Evolutionary conservation across 92 coral and sea anemone genomes (phyloP).

Genomic region (Epizoanthus scotinus): DNA sequence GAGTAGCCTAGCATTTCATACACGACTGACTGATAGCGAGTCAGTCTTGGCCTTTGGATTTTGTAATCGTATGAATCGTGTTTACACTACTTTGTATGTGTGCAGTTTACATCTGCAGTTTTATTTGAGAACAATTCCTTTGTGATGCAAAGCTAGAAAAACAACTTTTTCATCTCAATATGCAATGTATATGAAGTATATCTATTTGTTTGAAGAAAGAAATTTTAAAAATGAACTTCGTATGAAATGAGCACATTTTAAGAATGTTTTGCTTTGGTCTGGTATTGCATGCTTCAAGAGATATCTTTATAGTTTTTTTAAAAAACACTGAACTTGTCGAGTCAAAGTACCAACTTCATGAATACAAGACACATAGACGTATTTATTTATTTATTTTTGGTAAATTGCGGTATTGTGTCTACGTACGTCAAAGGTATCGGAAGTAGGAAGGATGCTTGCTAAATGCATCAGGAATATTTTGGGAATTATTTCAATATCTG

Average conservation of each 20-base stretch:
- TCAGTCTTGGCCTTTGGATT: no score
- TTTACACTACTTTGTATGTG: not conserved
- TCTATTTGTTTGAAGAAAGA: no score
- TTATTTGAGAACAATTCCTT: not conserved
- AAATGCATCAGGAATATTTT: not conserved
- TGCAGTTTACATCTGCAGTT: constrained; percentile 15
- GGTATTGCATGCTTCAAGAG: no score
- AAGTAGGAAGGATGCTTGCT: not conserved
- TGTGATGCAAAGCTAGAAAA: not conserved
- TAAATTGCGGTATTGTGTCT: constrained; percentile 23
- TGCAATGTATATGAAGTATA: not conserved
- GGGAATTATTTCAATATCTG: not conserved
- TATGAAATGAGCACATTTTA: not conserved
- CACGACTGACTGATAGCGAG: not conserved
- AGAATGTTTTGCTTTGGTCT: not conserved
- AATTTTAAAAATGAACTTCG: no score
- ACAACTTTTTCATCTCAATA: not conserved
- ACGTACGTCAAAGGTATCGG: constrained; percentile 7
- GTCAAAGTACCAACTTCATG: no score
- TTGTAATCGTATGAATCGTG: not conserved
- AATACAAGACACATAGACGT: not conserved
- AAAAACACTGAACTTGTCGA: no score
- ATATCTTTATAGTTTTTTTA: no score
- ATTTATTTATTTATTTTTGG: not conserved
- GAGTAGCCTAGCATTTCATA: not conserved